Evolutionary conservation across 2,113 vertebrate genomes (phyloP).

Genomic region (Ardeotis arabs): DNA sequence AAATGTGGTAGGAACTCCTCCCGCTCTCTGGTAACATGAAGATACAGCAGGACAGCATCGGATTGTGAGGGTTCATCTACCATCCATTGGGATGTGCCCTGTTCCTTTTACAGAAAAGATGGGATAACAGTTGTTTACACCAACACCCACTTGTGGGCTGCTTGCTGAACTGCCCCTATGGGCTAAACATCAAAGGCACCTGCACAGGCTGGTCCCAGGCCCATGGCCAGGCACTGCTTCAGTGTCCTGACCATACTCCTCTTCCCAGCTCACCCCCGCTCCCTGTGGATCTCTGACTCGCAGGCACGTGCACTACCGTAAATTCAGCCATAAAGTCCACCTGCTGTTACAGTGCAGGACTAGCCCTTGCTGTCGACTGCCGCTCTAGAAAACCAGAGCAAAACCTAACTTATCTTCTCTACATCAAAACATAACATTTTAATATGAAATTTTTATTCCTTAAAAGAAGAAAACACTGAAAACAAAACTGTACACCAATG

Average conservation of each 20-base stretch:
- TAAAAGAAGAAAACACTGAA: background rate
- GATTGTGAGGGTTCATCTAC: background rate
- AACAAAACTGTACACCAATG: background rate
- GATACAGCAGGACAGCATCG: fast-evolving
- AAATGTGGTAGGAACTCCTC: background rate
- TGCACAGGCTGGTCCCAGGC: background rate
- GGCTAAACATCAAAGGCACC: background rate
- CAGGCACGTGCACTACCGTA: fast-evolving
- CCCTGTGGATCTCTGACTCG: background rate
- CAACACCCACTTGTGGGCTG: background rate
- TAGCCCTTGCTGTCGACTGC: background rate
- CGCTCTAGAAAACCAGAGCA: background rate
- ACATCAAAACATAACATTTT: background rate
- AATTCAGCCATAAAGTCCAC: background rate
- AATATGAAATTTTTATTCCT: background rate
- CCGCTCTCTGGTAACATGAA: fast-evolving
- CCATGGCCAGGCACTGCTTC: background rate
- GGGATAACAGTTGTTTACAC: background rate
- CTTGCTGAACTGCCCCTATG: background rate
- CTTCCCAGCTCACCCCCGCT: background rate
- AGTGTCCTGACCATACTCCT: background rate
- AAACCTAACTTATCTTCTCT: background rate
- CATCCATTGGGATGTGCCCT: fast-evolving
- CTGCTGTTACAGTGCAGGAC: background rate
- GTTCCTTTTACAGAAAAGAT: background rate